These are phyloP conservation scores for Protonibea diacanthus DNA, from an alignment of 2,797 vertebrate genomes.

Conservation along the genomic window DNA sequence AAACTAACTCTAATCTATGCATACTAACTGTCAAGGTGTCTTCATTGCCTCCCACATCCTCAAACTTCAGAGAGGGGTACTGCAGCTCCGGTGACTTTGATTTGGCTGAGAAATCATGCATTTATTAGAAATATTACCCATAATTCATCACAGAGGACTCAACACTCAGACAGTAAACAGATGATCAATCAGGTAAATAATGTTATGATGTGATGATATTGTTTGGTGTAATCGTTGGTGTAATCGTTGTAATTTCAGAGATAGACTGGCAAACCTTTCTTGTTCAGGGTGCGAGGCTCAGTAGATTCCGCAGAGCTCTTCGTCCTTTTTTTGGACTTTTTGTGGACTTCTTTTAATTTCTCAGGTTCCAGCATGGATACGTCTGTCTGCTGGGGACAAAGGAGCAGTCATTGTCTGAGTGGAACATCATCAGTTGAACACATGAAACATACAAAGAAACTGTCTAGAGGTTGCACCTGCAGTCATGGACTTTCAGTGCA, in stretches of 20 bases:
- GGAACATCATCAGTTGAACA: background rate
- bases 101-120: slow-evolving; percentile 76
- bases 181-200: background rate
- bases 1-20: too few relatives aligned
- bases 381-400: slow-evolving; percentile 72
- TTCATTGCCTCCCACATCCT: slow-evolving; percentile 94
- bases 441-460: too few relatives aligned
- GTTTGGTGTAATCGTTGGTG: too few relatives aligned
- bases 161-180: background rate
- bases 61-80: slow-evolving; percentile 89
- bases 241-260: too few relatives aligned
- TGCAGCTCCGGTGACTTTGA: slow-evolving; percentile 85
- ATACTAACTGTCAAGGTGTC: slow-evolving; percentile 88
- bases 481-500: too few relatives aligned
- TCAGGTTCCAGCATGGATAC: slow-evolving; percentile 83
- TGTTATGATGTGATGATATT: too few relatives aligned
- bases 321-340: slow-evolving; percentile 75
- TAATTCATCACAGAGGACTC: background rate
- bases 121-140: background rate
- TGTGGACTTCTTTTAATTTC: slow-evolving; percentile 64
- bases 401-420: background rate
- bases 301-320: slow-evolving; percentile 78
- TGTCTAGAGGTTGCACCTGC: too few relatives aligned
- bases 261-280: slow-evolving; percentile 80
- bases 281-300: slow-evolving; percentile 66